phyloP scores from a whole-genome alignment of 2,113 vertebrate species.

The Podiceps cristatus region DNA sequence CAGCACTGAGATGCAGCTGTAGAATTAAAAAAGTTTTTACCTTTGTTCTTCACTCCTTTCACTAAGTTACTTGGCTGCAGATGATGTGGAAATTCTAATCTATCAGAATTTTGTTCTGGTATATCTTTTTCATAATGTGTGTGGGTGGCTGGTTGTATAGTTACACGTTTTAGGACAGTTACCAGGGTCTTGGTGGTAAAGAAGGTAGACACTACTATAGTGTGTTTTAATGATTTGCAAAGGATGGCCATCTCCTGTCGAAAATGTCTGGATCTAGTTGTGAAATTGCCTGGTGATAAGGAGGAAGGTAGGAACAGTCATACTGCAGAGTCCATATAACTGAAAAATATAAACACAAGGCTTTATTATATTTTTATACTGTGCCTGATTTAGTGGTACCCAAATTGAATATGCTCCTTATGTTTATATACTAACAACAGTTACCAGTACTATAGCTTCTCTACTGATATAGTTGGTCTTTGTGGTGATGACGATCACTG shows the following conservation, averaged over 20 bases:
- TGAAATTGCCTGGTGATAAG: background rate
- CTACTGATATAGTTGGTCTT: background rate
- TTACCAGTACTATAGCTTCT: background rate
- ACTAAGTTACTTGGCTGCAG: background rate
- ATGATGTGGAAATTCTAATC: background rate
- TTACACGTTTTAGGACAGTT: background rate
- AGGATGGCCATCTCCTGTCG: background rate
- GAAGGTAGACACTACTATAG: background rate
- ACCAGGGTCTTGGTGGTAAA: background rate
- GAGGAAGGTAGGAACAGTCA: background rate
- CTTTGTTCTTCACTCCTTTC: background rate
- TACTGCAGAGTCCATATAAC: background rate
- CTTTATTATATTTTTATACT: background rate
- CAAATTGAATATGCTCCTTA: background rate
- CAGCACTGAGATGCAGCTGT: background rate
- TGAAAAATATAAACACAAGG: background rate
- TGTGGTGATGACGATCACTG: background rate
- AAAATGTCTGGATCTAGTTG: background rate
- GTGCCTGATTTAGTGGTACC: background rate
- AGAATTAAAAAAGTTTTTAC: background rate
- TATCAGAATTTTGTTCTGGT: background rate
- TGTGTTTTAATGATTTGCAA: background rate
- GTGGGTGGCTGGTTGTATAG: background rate
- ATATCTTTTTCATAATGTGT: background rate
- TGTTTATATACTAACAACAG: background rate